Percentiles rank a stretch among this genome's conserved stretches.
These are phyloP conservation scores for Autographa gamma DNA, from an alignment of 2,888 invertebrate genomes.

Conservation along the genomic window DNA sequence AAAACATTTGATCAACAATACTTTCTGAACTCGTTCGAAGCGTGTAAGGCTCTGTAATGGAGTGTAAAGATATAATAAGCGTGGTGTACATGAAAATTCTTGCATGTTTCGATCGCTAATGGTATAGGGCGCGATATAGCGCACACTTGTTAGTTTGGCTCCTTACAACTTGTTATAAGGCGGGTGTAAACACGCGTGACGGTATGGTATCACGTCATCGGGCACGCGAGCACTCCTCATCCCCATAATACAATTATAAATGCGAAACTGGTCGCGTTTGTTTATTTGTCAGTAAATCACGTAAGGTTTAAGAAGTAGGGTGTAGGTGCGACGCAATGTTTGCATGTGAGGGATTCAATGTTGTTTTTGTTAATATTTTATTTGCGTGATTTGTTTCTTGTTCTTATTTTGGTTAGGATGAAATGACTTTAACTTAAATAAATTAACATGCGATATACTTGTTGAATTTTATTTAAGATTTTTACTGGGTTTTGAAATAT, in stretches of 20 bases:
- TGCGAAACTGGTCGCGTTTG: constrained; percentile 64
- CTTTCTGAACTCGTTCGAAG: background rate
- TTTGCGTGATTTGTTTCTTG: background rate
- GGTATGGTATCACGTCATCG: constrained; percentile 82
- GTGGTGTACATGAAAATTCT: constrained; percentile 66
- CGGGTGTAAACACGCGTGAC: constrained; percentile 84
- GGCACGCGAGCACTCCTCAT: constrained; percentile 80
- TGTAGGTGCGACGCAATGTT: constrained; percentile 8
- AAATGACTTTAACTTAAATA: background rate
- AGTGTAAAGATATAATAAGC: constrained; percentile 46
- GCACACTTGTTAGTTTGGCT: constrained; percentile 80
- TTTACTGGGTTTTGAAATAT: background rate
- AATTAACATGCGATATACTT: background rate
- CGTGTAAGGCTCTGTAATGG: constrained; percentile 19
- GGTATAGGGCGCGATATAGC: constrained; percentile 68
- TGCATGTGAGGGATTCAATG: constrained; percentile 9
- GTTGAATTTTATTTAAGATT: background rate
- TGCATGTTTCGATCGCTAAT: constrained; percentile 69
- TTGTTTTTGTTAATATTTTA: constrained; percentile 12
- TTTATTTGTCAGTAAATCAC: constrained; percentile 72
- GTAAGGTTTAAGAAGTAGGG: constrained; percentile 57
- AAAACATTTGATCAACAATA: constrained; percentile 3
- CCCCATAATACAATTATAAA: constrained; percentile 75
- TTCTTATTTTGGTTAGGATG: background rate
- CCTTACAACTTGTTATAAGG: constrained; percentile 83